Evolutionary conservation across 2,797 vertebrate species (phyloP), one percentile per base, ranked within the genome.

Genomic region (Leuciscus waleckii): DNA sequence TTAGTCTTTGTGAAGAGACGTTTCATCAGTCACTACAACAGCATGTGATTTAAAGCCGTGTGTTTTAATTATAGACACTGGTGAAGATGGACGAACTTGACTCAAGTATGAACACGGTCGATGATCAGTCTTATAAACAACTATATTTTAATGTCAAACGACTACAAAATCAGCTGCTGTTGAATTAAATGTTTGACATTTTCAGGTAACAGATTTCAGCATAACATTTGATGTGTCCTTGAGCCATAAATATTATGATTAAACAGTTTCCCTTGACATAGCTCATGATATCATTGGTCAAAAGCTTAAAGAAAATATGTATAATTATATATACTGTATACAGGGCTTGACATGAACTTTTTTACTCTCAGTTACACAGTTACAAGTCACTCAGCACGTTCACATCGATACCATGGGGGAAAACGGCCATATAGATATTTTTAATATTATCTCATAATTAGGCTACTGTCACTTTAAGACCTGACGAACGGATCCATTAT

Each of bases 41-140:
- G 71, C 1, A 19, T 29, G 26, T 75, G 71, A 51, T 75, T 29
- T 75, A 35, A 75, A 75, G 73, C 73, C 2, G 29, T 8, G 29
- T 54, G 73, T 73, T 73, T 46, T 73, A 8, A 71, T 46, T 16
- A 46, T 9, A n/a, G 9, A 69, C 49, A 8, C 3, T 54, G 19
- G 19, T 54, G 29, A 54, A 54, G 29, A 75, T 13, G 46, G 73
- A 75, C 29, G 5, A 35, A 54, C 46, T 54, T 32, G 71, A 74
- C 26, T 74, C 9, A 7, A 23, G 46, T 51, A 29, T 35, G 73
- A 54, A 75, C 49, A 14, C 46, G 5, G 17, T 21, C 43, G 26
- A 74, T 74, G 71, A 74, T 74, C 71, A 51, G 43, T 75, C 46
- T 65, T 37, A 75, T 54, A 75, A 75, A 75, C 73, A 75, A 37